A percentile compares a stretch with the other conserved stretches of the same genome.
phyloP scores from a whole-genome alignment of 2,113 vertebrate genomes.

The Phrynocephalus versicolor region DNA sequence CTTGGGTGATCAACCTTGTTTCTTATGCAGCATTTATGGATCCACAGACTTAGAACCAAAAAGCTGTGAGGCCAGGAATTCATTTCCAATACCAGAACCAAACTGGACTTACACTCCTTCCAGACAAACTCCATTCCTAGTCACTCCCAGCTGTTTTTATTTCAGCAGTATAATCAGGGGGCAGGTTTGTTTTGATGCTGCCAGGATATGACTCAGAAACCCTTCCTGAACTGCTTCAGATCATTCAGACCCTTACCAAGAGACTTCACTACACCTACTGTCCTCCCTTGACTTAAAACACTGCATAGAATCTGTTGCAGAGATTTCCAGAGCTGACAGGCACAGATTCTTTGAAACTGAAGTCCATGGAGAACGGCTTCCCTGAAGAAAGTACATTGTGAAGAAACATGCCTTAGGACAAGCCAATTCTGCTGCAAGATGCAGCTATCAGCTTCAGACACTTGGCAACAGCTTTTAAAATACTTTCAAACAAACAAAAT shows the following conservation, averaged over 20 bases:
- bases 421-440: not conserved
- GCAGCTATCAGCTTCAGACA: not conserved
- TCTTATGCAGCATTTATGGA: not conserved
- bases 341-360: not conserved
- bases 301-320: not conserved
- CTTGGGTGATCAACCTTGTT: not conserved
- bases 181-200: not conserved
- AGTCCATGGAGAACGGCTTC: not conserved
- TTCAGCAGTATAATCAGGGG: not conserved
- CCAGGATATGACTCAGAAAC: not conserved
- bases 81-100: not conserved
- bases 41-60: not conserved
- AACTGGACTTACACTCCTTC: not conserved
- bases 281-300: not conserved
- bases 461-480: constrained; percentile 3
- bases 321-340: not conserved
- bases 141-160: not conserved
- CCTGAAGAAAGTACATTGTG: not conserved
- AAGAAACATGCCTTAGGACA: not conserved
- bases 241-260: not conserved
- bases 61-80: not conserved
- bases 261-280: not conserved
- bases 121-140: not conserved
- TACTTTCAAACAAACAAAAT: constrained; percentile 11
- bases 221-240: not conserved